Percentiles rank a stretch among this genome's conserved stretches.
Evolutionary conservation across 2,888 invertebrate species (phyloP).

Genomic region (Platycnemis pennipes): DNA sequence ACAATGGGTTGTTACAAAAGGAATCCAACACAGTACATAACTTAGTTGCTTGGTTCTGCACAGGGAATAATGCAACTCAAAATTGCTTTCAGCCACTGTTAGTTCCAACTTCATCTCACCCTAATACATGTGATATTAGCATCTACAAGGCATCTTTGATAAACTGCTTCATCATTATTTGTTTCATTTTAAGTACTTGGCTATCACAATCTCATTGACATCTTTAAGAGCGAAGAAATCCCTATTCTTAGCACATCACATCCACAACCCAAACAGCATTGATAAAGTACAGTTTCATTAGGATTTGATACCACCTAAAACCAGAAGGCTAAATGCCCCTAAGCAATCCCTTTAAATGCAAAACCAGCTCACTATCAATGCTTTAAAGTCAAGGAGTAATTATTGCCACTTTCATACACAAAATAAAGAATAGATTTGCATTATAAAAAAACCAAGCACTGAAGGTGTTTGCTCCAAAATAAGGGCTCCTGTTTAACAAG

Average conservation of each 20-base stretch:
- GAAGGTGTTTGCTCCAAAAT: conserved; percentile 53
- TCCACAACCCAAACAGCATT: conserved; percentile 3
- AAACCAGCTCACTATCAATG: conserved; percentile 36
- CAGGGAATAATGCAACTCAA: conserved; percentile 36
- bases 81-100: conserved; percentile 30
- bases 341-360: conserved; percentile 1
- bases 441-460: conserved; percentile 42
- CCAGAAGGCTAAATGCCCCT: conserved; percentile 29
- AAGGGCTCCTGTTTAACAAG: conserved; percentile 42
- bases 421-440: conserved; percentile 60
- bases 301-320: conserved; percentile 38
- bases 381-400: conserved; percentile 55
- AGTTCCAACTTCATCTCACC: conserved; percentile 41
- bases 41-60: conserved; percentile 37
- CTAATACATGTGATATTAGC: conserved; percentile 49
- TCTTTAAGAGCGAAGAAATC: conserved; percentile 51
- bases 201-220: conserved; percentile 67
- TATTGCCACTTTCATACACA: conserved; percentile 67
- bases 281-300: conserved; percentile 19
- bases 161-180: conserved; percentile 46
- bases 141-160: conserved; percentile 55
- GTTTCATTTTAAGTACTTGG: conserved; percentile 54
- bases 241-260: conserved; percentile 43
- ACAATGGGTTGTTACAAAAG: conserved; percentile 28
- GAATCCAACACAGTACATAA: conserved; percentile 32